phyloP scores from a whole-genome alignment of 1,140 invertebrate genomes.

The Phthorimaea operculella region DNA sequence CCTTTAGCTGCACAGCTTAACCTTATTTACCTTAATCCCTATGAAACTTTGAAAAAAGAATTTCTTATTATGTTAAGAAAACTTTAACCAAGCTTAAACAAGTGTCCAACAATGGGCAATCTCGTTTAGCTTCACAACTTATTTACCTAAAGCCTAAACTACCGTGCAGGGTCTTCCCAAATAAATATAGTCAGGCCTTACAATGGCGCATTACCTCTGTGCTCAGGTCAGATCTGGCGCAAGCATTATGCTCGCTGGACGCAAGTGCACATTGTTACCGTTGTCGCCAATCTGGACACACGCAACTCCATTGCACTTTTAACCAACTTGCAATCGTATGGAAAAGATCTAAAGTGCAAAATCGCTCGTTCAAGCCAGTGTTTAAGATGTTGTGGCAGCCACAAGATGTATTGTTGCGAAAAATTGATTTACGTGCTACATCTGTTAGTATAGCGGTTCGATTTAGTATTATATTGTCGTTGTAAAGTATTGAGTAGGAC shows the following conservation, averaged over 20 bases:
- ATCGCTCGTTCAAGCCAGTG: background rate
- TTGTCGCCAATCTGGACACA: background rate
- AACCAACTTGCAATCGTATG: background rate
- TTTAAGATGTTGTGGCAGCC: conserved; percentile 10
- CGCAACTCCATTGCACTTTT: conserved; percentile 3
- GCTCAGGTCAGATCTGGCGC: conserved; percentile 28
- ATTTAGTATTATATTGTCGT: conserved; percentile 28
- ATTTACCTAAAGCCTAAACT: too few relatives aligned
- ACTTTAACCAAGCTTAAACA: too few relatives aligned
- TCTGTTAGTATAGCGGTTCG: conserved; percentile 29
- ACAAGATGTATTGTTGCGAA: conserved; percentile 43
- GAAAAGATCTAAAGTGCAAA: background rate
- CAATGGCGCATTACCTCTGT: conserved; percentile 12
- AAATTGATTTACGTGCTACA: conserved; percentile 61
- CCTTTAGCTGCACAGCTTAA: too few relatives aligned
- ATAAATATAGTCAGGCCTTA: background rate
- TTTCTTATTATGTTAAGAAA: too few relatives aligned
- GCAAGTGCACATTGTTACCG: conserved; percentile 39
- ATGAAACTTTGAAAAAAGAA: too few relatives aligned
- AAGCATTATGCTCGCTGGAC: conserved; percentile 32
- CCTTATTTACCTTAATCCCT: too few relatives aligned
- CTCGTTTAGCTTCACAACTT: too few relatives aligned
- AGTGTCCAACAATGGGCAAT: too few relatives aligned
- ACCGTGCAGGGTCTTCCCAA: background rate
- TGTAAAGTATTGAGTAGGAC: conserved; percentile 22